These are phyloP conservation scores for Heterotis niloticus DNA, from an alignment of 2,113 vertebrate species.

Conservation along the genomic window DNA sequence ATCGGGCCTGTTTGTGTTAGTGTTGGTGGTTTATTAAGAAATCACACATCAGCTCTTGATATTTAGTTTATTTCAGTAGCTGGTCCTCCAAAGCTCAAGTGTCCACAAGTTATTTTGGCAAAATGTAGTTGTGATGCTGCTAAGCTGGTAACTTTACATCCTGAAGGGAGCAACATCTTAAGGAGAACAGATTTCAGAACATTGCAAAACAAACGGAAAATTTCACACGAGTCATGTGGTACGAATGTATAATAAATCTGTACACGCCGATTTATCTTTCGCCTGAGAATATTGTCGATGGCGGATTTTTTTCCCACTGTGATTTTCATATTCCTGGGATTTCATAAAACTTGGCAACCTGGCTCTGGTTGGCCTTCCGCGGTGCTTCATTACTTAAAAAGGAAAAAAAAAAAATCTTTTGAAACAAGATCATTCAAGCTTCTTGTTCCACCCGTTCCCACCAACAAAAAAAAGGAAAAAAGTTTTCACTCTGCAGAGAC, in stretches of 20 bases:
- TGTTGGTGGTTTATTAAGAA: too few species aligned
- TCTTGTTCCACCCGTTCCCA: constrained; percentile 15
- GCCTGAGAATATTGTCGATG: neutral
- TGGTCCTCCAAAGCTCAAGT: too few species aligned
- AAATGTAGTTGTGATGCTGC: neutral
- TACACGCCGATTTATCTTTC: neutral
- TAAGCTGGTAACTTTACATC: neutral
- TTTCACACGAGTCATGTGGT: neutral
- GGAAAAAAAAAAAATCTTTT: constrained; percentile 20
- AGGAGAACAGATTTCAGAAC: too few species aligned
- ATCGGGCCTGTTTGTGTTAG: too few species aligned
- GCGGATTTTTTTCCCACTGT: constrained; percentile 3
- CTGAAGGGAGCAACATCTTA: too few species aligned
- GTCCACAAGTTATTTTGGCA: too few species aligned
- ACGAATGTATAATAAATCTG: neutral
- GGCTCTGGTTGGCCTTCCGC: neutral
- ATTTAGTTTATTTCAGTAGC: too few species aligned
- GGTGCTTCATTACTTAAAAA: constrained; percentile 6
- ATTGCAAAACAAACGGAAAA: too few species aligned
- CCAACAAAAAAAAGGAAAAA: constrained; percentile 13
- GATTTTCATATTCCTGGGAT: neutral
- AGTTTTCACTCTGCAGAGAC: neutral
- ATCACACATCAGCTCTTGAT: too few species aligned
- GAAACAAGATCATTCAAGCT: constrained; percentile 10
- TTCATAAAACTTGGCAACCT: neutral